Evolutionary conservation across 1,140 invertebrate species (phyloP).

Genomic region (Drosophila orena): DNA sequence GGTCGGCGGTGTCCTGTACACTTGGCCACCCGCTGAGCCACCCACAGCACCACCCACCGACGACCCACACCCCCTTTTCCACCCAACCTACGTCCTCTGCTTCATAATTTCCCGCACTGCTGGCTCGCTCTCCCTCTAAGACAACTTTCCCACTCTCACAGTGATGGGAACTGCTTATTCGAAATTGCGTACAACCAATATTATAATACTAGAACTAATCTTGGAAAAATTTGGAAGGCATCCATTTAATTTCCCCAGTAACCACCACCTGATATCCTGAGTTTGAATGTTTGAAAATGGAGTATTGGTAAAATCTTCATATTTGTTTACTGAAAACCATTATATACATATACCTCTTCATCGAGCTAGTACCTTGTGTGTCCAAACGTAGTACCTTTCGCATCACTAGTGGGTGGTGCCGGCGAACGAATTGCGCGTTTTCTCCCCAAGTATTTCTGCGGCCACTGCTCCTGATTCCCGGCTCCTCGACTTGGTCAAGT

Average conservation of each 20-base stretch:
- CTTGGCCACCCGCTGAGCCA: slow-evolving; percentile 2
- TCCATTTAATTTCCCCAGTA: too few relatives aligned
- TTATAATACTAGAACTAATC: not conserved
- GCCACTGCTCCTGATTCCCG: slow-evolving; percentile 22
- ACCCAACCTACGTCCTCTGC: slow-evolving; percentile 44
- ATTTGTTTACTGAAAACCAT: too few relatives aligned
- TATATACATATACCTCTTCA: too few relatives aligned
- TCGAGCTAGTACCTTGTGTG: too few relatives aligned
- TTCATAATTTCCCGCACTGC: slow-evolving; percentile 68
- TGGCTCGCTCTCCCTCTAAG: slow-evolving; percentile 25
- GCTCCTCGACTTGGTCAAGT: slow-evolving; percentile 55
- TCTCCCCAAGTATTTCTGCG: slow-evolving; percentile 46
- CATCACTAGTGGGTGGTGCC: slow-evolving; percentile 9
- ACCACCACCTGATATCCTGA: too few relatives aligned
- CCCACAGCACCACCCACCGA: slow-evolving; percentile 4
- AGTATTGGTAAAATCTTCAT: not conserved
- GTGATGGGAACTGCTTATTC: not conserved
- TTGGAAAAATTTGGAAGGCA: not conserved
- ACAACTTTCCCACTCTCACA: slow-evolving; percentile 10
- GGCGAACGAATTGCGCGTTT: slow-evolving; percentile 22
- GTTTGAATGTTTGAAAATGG: too few relatives aligned
- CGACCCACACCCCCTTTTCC: slow-evolving; percentile 4
- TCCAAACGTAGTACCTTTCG: not conserved
- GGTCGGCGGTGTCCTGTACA: slow-evolving; percentile 63
- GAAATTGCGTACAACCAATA: not conserved